Evolutionary conservation across 2,113 vertebrate genomes (phyloP), one percentile per base, ranked within the genome.

Genomic region (Ascaphus truei): DNA sequence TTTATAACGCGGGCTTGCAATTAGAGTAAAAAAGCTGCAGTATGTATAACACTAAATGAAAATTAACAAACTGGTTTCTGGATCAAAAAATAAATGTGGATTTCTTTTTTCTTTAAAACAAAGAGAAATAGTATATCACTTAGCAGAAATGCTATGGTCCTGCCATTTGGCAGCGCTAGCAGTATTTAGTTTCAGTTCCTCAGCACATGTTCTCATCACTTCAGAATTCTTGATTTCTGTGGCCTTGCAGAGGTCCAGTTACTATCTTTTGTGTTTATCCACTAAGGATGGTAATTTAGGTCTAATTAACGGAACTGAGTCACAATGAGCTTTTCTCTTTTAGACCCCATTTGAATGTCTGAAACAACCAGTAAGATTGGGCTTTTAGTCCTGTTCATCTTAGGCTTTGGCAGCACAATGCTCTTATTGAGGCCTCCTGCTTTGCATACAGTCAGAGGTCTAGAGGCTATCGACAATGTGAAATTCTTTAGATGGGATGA

Each of bases 391-490:
- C 71, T 16, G 53, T 72, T 84, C 69, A 61, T 1, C 55, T 41
- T 72, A 79, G 79, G 61, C 43, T 76, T 77, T 81, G 55, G 36
- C 43, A 80, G 77, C 75, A 91, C 85, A 91, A 88, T 85, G 84
- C 77, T 76, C 79, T 77, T 72, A 82, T 87, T 88, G 79, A 91
- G 77, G 73, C 75, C 71, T 53, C 59, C 77, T 74, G 45, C 87
- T 94, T 86, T 90, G 85, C 92, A 92, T 91, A 91, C 81, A 91
- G 91, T 92, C 86, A 41, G 87, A 78, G 87, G 83, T 81, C 81
- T 83, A 75, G 84, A 91, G 91, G 89, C 92, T 93, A 90, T 80
- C 84, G 86, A 86, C 87, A 90, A 85, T 85, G 84, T 79, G 84
- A 83, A 85, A 90, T 88, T 81, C 90, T 86, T 82, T 75, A 86